These are phyloP conservation scores for Gadopsis bispinosus DNA, from an alignment of 2,797 vertebrate genomes.

Conservation along the genomic window DNA sequence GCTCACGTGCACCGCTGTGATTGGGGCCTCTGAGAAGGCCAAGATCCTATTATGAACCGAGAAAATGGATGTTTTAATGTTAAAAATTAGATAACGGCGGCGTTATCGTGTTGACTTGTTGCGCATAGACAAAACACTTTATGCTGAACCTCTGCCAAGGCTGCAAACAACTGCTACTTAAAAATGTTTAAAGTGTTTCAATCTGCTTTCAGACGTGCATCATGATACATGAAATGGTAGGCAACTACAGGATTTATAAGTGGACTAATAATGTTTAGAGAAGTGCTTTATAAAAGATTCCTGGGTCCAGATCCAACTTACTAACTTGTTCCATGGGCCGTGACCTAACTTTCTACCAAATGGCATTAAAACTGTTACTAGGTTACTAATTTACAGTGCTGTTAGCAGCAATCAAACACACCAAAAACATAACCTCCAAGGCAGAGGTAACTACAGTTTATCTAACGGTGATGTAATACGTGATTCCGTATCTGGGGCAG, in stretches of 20 bases:
- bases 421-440: neutral
- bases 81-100: neutral
- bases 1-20: slow-evolving; percentile 88
- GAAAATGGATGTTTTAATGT: neutral
- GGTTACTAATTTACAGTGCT: neutral
- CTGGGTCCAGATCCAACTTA: neutral
- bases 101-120: neutral
- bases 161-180: neutral
- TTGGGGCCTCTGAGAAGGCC: slow-evolving; percentile 91
- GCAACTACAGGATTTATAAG: neutral
- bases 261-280: neutral
- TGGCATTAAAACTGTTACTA: neutral
- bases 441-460: neutral
- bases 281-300: neutral
- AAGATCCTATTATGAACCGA: slow-evolving; percentile 85
- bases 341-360: neutral
- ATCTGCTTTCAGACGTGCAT: neutral
- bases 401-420: neutral
- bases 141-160: neutral
- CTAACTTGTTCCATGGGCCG: neutral
- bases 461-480: neutral
- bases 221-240: neutral
- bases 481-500: neutral
- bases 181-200: neutral
- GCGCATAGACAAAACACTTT: neutral